These are phyloP conservation scores for Takifugu ocellatus DNA, from an alignment of 2,797 vertebrate species.

Conservation along the genomic window DNA sequence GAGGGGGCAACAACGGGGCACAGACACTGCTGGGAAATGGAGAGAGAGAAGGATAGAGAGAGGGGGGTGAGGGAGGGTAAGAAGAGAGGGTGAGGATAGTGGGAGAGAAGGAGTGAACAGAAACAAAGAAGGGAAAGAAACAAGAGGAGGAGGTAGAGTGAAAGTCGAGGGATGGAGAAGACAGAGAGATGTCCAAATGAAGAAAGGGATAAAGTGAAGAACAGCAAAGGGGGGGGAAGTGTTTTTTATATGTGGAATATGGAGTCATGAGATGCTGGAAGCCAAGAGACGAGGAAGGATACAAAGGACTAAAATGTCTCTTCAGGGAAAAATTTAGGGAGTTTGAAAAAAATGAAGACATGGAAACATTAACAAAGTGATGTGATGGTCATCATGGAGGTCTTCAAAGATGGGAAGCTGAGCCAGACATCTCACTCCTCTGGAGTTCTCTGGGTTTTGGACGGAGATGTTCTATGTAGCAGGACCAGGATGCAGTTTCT, in stretches of 20 bases:
- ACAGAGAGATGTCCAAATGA: slow-evolving; percentile 28
- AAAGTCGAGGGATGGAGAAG: slow-evolving; percentile 25
- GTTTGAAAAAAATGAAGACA: slow-evolving; percentile 1
- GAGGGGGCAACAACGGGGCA: slow-evolving; percentile 65
- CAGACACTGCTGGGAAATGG: slow-evolving; percentile 65
- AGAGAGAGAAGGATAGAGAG: slow-evolving; percentile 33
- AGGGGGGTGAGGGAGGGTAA: slow-evolving; percentile 43
- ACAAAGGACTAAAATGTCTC: neutral
- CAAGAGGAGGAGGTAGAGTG: slow-evolving; percentile 11
- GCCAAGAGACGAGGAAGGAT: neutral
- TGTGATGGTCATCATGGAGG: slow-evolving; percentile 5
- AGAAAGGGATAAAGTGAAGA: slow-evolving; percentile 35
- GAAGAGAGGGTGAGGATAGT: slow-evolving; percentile 5
- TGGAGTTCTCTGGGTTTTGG: neutral
- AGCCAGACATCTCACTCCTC: slow-evolving; percentile 12
- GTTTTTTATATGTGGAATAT: slow-evolving; percentile 17
- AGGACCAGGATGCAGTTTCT: neutral
- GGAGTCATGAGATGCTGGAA: slow-evolving; percentile 19
- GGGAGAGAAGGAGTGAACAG: slow-evolving; percentile 47
- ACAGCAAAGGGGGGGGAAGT: slow-evolving; percentile 23
- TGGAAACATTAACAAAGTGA: neutral
- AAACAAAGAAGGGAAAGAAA: slow-evolving; percentile 59
- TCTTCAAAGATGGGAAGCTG: slow-evolving; percentile 8
- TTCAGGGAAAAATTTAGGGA: neutral
- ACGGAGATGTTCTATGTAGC: too few relatives aligned